These are phyloP conservation scores for Dione juno DNA, from an alignment of 2,888 invertebrate genomes.

Conservation along the genomic window DNA sequence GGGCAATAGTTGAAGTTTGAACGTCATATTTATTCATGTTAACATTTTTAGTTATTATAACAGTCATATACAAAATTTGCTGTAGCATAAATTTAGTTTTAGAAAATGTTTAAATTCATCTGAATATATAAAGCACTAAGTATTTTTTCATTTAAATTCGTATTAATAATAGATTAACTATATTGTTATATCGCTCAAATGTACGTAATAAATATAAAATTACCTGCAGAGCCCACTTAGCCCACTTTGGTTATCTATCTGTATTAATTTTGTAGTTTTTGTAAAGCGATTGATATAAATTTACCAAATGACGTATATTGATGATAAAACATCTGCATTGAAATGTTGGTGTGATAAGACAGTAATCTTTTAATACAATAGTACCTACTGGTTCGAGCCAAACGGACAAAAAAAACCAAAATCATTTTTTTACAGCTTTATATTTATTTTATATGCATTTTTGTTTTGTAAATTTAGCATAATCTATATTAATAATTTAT, in stretches of 20 bases:
- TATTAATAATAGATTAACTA: background rate
- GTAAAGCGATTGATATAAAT: background rate
- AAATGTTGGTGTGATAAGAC: background rate
- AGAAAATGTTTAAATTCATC: too few relatives aligned
- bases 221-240: background rate
- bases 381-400: too few relatives aligned
- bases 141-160: background rate
- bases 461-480: too few relatives aligned
- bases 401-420: too few relatives aligned
- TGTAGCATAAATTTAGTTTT: too few relatives aligned
- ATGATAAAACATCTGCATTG: background rate
- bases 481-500: too few relatives aligned
- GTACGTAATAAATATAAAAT: background rate
- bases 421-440: too few relatives aligned
- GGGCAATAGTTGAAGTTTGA: too few relatives aligned
- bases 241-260: slow-evolving; percentile 19
- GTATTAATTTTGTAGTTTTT: slow-evolving; percentile 6
- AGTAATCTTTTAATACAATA: background rate
- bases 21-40: too few relatives aligned
- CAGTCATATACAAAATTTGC: too few relatives aligned
- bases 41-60: too few relatives aligned
- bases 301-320: background rate
- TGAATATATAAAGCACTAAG: background rate
- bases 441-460: too few relatives aligned
- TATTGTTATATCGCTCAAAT: background rate